These are phyloP conservation scores for Polydesmus complanatus DNA, from an alignment of 2,888 invertebrate genomes.

Conservation along the genomic window DNA sequence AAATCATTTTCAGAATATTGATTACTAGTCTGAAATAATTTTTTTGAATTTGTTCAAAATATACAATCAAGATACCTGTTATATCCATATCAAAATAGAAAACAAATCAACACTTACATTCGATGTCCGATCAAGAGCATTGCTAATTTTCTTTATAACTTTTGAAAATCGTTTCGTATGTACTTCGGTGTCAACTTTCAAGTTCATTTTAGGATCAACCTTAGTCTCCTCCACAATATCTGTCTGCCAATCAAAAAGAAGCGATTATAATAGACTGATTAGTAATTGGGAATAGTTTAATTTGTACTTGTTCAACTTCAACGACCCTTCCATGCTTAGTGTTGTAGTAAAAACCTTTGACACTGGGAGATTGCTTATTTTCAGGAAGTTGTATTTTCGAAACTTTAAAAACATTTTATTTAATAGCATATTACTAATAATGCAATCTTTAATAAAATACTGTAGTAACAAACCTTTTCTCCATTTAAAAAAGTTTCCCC, in stretches of 20 bases:
- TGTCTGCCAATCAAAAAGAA: no score
- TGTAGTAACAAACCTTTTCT: not conserved
- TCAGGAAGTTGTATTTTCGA: not conserved
- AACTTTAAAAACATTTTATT: not conserved
- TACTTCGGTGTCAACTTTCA: not conserved
- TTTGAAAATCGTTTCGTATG: not conserved
- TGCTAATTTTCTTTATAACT: not conserved
- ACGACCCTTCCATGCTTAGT: constrained; percentile 20
- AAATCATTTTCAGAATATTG: constrained; percentile 74
- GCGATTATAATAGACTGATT: no score
- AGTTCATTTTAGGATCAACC: not conserved
- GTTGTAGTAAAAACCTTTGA: not conserved
- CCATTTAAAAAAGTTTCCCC: constrained; percentile 7
- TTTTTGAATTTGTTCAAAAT: not conserved
- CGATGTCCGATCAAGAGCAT: not conserved
- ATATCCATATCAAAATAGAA: constrained; percentile 12
- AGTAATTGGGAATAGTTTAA: no score
- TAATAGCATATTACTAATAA: no score
- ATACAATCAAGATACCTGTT: not conserved
- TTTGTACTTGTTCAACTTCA: constrained; percentile 33
- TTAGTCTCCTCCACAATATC: no score
- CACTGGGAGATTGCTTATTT: not conserved
- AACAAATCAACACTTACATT: constrained; percentile 21
- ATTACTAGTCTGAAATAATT: constrained; percentile 38
- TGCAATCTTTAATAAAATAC: no score